These are phyloP conservation scores for Pelochelys cantorii DNA, from an alignment of 2,797 vertebrate genomes.

Conservation along the genomic window DNA sequence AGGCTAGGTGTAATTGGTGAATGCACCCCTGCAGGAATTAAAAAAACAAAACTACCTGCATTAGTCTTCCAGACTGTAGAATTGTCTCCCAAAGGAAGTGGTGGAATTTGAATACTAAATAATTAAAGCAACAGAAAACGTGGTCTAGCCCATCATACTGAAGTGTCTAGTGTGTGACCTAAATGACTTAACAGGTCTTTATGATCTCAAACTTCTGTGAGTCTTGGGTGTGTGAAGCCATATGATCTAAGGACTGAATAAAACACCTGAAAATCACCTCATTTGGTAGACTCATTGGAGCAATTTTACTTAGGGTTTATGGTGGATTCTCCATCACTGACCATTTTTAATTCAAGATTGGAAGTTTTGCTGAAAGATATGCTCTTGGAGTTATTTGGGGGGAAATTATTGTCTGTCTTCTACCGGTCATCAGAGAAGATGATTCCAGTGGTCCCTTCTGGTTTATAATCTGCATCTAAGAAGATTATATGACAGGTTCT, in stretches of 20 bases:
- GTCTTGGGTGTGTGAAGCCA: neutral
- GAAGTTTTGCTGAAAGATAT: neutral
- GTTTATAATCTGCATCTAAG: neutral
- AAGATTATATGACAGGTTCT: neutral
- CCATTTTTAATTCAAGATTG: neutral
- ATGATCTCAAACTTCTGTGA: neutral
- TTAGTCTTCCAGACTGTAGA: neutral
- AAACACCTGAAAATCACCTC: neutral
- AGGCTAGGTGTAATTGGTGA: neutral
- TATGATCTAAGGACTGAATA: neutral
- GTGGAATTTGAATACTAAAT: neutral
- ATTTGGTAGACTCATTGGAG: neutral
- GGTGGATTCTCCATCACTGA: neutral
- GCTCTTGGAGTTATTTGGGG: neutral
- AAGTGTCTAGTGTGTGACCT: neutral
- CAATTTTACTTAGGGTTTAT: neutral
- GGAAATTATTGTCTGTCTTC: neutral
- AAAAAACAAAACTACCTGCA: neutral
- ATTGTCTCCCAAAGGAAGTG: neutral
- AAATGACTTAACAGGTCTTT: neutral
- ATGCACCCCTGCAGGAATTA: neutral
- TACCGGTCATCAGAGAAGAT: neutral
- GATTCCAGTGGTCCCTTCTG: neutral
- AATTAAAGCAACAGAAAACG: conserved; percentile 6
- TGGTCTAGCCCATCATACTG: neutral